Evolutionary conservation across 2,797 vertebrate species (phyloP).

Genomic region (Thalassophryne amazonica): DNA sequence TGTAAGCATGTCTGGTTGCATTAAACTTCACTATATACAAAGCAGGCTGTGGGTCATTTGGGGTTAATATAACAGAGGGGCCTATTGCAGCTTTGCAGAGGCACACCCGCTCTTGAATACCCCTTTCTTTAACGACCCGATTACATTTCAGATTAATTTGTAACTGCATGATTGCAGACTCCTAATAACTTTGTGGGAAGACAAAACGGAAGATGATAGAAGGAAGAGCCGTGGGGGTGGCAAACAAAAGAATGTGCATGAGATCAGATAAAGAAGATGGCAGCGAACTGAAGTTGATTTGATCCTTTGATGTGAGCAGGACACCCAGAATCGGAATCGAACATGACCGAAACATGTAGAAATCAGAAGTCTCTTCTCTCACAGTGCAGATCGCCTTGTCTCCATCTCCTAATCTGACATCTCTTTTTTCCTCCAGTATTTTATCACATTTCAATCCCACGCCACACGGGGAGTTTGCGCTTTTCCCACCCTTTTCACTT

Average conservation of each 20-base stretch:
- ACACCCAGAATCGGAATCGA: conserved; percentile 30
- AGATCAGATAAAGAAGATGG: conserved; percentile 39
- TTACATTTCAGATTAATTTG: conserved; percentile 6
- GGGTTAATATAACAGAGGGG: too few species aligned
- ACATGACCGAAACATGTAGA: conserved; percentile 18
- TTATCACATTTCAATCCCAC: conserved; percentile 1
- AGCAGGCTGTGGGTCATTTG: too few species aligned
- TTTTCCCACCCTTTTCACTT: neutral
- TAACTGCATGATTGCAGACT: conserved; percentile 5
- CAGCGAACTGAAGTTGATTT: conserved; percentile 54
- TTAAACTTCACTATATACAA: too few species aligned
- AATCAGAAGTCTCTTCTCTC: conserved; percentile 28
- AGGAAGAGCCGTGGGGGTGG: neutral
- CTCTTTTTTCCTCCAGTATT: neutral
- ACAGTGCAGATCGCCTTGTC: conserved; percentile 3
- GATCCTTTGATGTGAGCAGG: conserved; percentile 42
- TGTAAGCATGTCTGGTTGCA: too few species aligned
- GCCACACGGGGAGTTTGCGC: conserved; percentile 29
- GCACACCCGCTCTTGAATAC: too few species aligned
- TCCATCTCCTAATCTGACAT: conserved; percentile 37
- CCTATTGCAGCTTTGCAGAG: too few species aligned
- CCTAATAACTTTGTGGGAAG: conserved; percentile 4
- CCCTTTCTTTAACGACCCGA: too few species aligned
- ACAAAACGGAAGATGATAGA: neutral
- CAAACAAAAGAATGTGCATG: neutral